Conservation (phyloP, 2,888 invertebrate species). For the Axea sp. region DNA sequence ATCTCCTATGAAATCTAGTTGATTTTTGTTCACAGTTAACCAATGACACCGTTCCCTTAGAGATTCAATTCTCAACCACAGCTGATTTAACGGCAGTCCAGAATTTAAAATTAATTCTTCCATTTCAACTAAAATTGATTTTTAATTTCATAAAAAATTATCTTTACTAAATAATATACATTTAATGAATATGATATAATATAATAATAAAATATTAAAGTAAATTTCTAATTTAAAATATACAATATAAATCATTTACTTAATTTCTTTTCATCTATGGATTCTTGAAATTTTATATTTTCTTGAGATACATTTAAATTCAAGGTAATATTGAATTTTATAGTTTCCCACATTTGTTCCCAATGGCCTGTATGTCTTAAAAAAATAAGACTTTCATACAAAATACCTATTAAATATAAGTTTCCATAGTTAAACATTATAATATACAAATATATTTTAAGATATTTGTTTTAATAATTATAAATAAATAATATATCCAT, state of each 20-base stretch:
- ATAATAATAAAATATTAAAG: no score
- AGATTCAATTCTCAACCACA: constrained; percentile 88
- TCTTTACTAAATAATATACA: no score
- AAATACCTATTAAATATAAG: constrained; percentile 73
- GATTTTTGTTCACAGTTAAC: constrained; percentile 81
- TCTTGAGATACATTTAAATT: constrained; percentile 80
- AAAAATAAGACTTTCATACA: constrained; percentile 82
- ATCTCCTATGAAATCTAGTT: constrained; percentile 81
- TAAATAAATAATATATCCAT: no score
- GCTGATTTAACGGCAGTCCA: constrained; percentile 85
- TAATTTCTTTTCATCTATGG: constrained; percentile 80
- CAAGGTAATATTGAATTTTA: constrained; percentile 85
- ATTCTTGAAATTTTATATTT: constrained; percentile 67
- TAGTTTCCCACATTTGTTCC: constrained; percentile 87
- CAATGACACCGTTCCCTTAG: constrained; percentile 87
- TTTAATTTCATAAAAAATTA: no score
- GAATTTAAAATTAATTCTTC: constrained; percentile 84
- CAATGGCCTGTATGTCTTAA: constrained; percentile 86
- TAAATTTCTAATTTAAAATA: no score
- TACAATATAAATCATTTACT: no score
- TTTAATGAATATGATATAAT: no score
- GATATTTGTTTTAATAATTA: no score
- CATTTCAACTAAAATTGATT: constrained; percentile 78
- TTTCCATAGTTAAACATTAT: no score
- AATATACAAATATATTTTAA: no score